phyloP scores from a whole-genome alignment of 2,113 vertebrate species.

The Alosa alosa region DNA sequence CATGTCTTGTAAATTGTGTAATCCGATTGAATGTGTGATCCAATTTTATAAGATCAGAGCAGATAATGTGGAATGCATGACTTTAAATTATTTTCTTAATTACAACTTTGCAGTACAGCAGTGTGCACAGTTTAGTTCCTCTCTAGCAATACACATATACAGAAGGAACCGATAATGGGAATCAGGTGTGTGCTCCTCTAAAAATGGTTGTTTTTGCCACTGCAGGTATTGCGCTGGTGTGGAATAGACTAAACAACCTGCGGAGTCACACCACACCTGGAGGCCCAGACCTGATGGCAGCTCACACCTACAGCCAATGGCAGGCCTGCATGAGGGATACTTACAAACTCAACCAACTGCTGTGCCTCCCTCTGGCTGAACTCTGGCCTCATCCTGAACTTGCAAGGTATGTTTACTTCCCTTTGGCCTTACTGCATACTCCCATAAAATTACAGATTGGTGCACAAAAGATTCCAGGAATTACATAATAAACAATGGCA shows the following conservation, averaged over 20 bases:
- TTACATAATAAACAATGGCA: too few species aligned
- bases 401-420: slow-evolving; percentile 65
- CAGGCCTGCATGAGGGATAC: slow-evolving; percentile 78
- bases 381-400: slow-evolving; percentile 62
- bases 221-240: slow-evolving; percentile 42
- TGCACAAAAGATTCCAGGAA: too few species aligned
- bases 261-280: slow-evolving; percentile 31
- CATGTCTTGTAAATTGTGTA: too few species aligned
- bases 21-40: too few species aligned
- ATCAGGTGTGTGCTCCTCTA: neutral
- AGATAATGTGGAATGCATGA: too few species aligned
- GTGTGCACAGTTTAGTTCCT: too few species aligned
- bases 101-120: too few species aligned
- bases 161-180: too few species aligned
- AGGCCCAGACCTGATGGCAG: slow-evolving; percentile 61
- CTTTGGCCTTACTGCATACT: too few species aligned
- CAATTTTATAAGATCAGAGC: too few species aligned
- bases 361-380: slow-evolving; percentile 72
- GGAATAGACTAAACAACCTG: slow-evolving; percentile 55
- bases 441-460: neutral
- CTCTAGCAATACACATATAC: too few species aligned
- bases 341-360: slow-evolving; percentile 80
- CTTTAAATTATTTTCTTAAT: too few species aligned
- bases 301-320: slow-evolving; percentile 84
- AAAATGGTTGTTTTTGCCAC: neutral